phyloP scores from a whole-genome alignment of 2,113 vertebrate species.

The Ptychochromis oligacanthus region DNA sequence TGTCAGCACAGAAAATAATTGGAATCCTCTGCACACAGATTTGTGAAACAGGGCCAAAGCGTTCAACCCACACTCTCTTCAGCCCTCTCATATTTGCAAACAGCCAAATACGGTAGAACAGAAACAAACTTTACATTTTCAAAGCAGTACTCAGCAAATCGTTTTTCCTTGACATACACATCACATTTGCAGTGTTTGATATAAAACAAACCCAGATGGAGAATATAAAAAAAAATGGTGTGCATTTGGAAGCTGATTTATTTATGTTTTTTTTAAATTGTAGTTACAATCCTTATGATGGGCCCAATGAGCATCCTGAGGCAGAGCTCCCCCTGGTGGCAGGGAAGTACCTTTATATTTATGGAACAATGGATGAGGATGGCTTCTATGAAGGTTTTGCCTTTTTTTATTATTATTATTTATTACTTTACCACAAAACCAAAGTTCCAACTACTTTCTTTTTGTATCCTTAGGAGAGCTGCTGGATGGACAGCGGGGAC shows the following conservation, averaged over 20 bases:
- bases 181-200: conserved; percentile 1
- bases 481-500: conserved; percentile 92
- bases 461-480: conserved; percentile 86
- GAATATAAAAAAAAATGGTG: background rate
- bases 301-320: conserved; percentile 97
- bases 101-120: background rate
- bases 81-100: background rate
- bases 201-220: background rate
- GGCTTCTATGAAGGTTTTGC: conserved; percentile 95
- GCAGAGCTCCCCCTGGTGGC: conserved; percentile 96
- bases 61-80: conserved; percentile 37
- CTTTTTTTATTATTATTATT: background rate
- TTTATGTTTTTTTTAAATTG: background rate
- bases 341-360: conserved; percentile 97
- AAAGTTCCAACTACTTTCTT: background rate
- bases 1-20: conserved; percentile 69
- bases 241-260: background rate
- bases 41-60: conserved; percentile 45
- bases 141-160: conserved; percentile 19
- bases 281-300: conserved; percentile 98
- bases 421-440: background rate
- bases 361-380: conserved; percentile 98
- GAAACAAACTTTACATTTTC: conserved; percentile 19
- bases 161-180: background rate
- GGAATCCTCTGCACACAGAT: conserved; percentile 55